Conservation (phyloP, 2,888 invertebrate species). For the Liopterus haemorrhoidalis region DNA sequence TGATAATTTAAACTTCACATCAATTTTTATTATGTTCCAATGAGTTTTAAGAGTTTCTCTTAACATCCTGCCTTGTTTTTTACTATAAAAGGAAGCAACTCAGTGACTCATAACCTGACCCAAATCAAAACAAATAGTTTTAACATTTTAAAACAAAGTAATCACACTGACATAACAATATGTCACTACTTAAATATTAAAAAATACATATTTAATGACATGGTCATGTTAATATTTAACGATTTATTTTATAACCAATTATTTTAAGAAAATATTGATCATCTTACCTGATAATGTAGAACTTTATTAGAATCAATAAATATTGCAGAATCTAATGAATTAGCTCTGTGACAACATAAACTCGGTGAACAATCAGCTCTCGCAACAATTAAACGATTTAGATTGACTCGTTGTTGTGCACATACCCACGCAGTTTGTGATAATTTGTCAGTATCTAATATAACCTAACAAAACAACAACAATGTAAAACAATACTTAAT, state of each 20-base stretch:
- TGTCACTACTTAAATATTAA: not conserved
- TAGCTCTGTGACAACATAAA: slow-evolving; percentile 67
- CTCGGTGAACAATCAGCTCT: slow-evolving; percentile 71
- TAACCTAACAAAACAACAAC: slow-evolving; percentile 14
- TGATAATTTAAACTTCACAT: no score
- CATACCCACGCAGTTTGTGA: slow-evolving; percentile 81
- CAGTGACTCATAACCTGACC: no score
- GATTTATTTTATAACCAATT: not conserved
- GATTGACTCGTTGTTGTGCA: slow-evolving; percentile 76
- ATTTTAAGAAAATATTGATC: not conserved
- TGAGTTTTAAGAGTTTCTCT: no score
- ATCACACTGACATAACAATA: no score
- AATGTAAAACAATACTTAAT: no score
- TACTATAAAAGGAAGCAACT: no score
- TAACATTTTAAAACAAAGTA: no score
- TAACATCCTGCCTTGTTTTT: no score
- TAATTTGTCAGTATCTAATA: slow-evolving; percentile 51
- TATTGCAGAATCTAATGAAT: slow-evolving; percentile 54
- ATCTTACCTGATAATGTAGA: slow-evolving; percentile 70
- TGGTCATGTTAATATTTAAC: not conserved
- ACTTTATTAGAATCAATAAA: slow-evolving; percentile 80
- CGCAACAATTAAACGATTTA: slow-evolving; percentile 69
- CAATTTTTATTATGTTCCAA: no score
- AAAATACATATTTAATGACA: not conserved
- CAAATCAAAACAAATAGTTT: no score